Percentiles rank a stretch among this genome's conserved stretches.
These are phyloP conservation scores for Apoderus coryli DNA, from an alignment of 2,888 invertebrate species.

Conservation along the genomic window DNA sequence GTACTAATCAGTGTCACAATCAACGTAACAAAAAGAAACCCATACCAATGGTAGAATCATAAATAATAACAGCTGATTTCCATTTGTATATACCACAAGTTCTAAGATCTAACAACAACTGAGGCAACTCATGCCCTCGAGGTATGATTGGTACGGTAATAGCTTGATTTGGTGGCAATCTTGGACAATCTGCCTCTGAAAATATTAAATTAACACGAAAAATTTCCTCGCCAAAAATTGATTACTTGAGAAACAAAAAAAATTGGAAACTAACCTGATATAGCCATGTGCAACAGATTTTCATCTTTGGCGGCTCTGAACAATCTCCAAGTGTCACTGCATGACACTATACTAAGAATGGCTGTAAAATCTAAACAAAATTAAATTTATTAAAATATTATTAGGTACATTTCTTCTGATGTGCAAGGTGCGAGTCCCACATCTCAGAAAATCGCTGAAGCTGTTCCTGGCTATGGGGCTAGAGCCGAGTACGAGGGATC, in stretches of 20 bases:
- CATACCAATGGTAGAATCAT: conserved; percentile 59
- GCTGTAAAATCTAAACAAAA: conserved; percentile 50
- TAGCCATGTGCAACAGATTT: conserved; percentile 53
- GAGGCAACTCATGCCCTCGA: conserved; percentile 59
- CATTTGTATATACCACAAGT: conserved; percentile 49
- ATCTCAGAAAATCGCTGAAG: too few relatives aligned
- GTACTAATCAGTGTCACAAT: neutral
- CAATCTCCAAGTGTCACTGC: conserved; percentile 59
- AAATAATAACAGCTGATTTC: conserved; percentile 56
- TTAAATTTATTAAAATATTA: too few relatives aligned
- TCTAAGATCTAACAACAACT: conserved; percentile 61
- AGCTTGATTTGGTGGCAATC: conserved; percentile 51
- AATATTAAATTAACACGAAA: conserved; percentile 7
- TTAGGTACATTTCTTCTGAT: neutral
- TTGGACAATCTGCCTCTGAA: conserved; percentile 60
- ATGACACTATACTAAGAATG: conserved; percentile 60
- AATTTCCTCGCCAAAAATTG: neutral
- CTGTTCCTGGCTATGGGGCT: too few relatives aligned
- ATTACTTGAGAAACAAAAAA: neutral
- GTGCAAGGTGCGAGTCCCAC: neutral
- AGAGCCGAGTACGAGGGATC: too few relatives aligned
- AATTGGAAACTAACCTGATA: conserved; percentile 39
- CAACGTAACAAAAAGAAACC: neutral
- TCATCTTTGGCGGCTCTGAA: conserved; percentile 47
- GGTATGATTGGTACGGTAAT: conserved; percentile 56